Conservation (phyloP, 2,888 invertebrate species). For the Cerceris rybyensis region DNA sequence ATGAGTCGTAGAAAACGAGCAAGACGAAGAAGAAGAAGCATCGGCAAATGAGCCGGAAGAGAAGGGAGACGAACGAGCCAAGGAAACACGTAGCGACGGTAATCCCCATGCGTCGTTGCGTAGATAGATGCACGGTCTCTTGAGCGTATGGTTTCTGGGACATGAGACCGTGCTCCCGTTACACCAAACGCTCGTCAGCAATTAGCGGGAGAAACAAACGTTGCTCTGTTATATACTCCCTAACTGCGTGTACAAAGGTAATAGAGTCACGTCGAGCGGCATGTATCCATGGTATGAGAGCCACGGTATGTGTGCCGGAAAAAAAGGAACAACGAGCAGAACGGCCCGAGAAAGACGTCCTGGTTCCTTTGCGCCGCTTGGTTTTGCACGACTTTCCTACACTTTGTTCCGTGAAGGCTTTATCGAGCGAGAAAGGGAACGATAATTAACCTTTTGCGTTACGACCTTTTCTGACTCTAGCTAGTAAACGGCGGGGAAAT, state of each 20-base stretch:
- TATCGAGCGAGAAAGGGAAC: too few species aligned
- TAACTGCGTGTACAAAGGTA: conserved; percentile 55
- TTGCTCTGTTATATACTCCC: conserved; percentile 70
- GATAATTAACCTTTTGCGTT: too few species aligned
- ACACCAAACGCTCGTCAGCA: conserved; percentile 75
- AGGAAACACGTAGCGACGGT: conserved; percentile 3
- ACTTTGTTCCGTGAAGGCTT: background rate
- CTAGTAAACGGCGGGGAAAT: too few species aligned
- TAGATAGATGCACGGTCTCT: conserved; percentile 2
- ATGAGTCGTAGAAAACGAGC: conserved; percentile 49
- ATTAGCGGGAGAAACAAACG: conserved; percentile 77
- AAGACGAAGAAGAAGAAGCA: background rate
- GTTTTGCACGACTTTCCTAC: background rate
- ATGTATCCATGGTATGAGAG: conserved; percentile 24
- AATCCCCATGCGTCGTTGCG: conserved; percentile 16
- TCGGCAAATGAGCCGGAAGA: conserved; percentile 18
- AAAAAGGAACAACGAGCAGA: conserved; percentile 37
- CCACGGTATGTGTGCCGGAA: conserved; percentile 45
- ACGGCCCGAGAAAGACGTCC: conserved; percentile 47
- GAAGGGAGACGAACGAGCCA: background rate
- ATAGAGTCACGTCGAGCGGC: conserved; percentile 44
- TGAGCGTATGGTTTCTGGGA: conserved; percentile 62
- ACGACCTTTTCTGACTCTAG: too few species aligned
- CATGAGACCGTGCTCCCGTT: conserved; percentile 72
- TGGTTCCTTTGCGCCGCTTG: conserved; percentile 42